Percentiles rank a stretch among this genome's conserved stretches.
These are phyloP conservation scores for Tanaodytes sp. DNA, from an alignment of 2,888 invertebrate genomes.

Conservation along the genomic window DNA sequence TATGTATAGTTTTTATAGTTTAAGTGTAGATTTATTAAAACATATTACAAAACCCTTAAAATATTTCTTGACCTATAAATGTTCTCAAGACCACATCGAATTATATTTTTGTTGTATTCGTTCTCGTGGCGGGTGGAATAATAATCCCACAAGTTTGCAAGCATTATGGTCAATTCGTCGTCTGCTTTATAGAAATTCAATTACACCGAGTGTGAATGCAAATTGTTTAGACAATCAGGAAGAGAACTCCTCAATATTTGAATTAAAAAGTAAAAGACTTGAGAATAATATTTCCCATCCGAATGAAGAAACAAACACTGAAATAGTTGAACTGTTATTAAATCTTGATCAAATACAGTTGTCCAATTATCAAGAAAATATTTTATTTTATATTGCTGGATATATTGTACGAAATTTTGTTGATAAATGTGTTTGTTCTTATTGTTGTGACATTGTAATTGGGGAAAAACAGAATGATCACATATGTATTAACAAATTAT, in stretches of 20 bases:
- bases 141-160: conserved; percentile 3
- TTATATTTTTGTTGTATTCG: conserved; percentile 24
- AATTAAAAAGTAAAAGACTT: conserved; percentile 13
- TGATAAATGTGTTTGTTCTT: neutral
- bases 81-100: conserved; percentile 24
- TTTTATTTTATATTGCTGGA: conserved; percentile 21
- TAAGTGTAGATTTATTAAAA: conserved; percentile 11
- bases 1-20: conserved; percentile 7
- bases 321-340: neutral
- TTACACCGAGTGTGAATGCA: conserved; percentile 43
- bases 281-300: neutral
- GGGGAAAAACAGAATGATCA: neutral
- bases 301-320: neutral
- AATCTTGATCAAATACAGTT: neutral
- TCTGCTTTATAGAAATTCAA: conserved; percentile 42
- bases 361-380: conserved; percentile 17
- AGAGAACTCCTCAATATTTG: neutral
- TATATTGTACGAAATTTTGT: conserved; percentile 4
- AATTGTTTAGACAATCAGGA: neutral
- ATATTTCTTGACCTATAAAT: conserved; percentile 25
- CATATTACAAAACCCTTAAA: conserved; percentile 22
- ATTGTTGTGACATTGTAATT: neutral
- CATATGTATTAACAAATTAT: neutral
- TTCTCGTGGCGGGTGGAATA: conserved; percentile 14
- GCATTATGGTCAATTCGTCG: conserved; percentile 6